phyloP scores from a whole-genome alignment of 1,140 invertebrate species.

The Manduca sexta region DNA sequence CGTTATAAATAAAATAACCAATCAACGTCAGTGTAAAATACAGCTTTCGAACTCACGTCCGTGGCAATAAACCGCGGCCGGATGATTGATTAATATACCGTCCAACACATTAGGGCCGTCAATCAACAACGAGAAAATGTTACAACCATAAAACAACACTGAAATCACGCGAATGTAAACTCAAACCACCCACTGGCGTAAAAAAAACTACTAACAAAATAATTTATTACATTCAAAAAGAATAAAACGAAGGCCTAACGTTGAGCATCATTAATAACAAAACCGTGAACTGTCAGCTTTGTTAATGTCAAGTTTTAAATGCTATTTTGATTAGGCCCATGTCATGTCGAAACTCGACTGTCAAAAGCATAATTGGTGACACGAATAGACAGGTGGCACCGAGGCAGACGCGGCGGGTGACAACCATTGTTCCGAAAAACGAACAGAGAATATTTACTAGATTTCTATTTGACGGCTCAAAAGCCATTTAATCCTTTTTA shows the following conservation, averaged over 20 bases:
- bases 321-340: constrained; percentile 75
- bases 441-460: constrained; percentile 1
- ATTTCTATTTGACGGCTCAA: no score
- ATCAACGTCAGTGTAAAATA: constrained; percentile 25
- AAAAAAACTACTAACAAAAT: constrained; percentile 48
- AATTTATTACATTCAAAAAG: constrained; percentile 61
- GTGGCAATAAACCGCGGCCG: constrained; percentile 46
- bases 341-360: constrained; percentile 74
- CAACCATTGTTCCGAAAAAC: neutral
- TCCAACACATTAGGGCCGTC: constrained; percentile 62
- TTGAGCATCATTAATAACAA: constrained; percentile 61
- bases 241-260: constrained; percentile 22
- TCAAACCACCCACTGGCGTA: constrained; percentile 39
- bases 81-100: constrained; percentile 62
- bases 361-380: constrained; percentile 72
- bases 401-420: constrained; percentile 26
- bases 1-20: constrained; percentile 26
- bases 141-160: constrained; percentile 49
- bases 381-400: constrained; percentile 57
- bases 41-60: constrained; percentile 36
- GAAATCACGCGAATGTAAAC: constrained; percentile 42
- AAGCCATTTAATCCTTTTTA: constrained; percentile 6
- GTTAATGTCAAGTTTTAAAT: constrained; percentile 68
- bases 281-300: constrained; percentile 66
- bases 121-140: constrained; percentile 42